These are phyloP conservation scores for Leptinotarsa texana DNA, from an alignment of 1,140 invertebrate genomes.

Conservation along the genomic window DNA sequence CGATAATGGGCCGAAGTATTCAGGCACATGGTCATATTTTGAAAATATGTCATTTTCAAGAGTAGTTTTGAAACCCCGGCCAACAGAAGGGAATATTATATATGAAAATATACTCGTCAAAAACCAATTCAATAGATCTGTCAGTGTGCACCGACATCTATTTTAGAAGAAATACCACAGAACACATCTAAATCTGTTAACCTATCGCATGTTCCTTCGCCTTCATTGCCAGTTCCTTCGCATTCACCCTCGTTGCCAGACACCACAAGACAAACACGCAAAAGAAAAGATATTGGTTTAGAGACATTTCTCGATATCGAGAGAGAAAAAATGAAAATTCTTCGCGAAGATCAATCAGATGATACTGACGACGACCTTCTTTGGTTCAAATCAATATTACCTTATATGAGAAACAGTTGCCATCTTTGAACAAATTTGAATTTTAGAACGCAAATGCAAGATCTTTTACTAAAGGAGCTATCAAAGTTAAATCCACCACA, in stretches of 20 bases:
- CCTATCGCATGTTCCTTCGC: background rate
- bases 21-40: no score
- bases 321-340: background rate
- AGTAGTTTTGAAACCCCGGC: no score
- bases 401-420: slow-evolving; percentile 5
- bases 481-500: slow-evolving; percentile 21
- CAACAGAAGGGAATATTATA: no score
- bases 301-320: background rate
- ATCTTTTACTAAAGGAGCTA: slow-evolving; percentile 10
- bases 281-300: slow-evolving; percentile 10
- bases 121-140: no score
- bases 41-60: no score
- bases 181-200: background rate
- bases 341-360: background rate
- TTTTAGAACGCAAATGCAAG: slow-evolving; percentile 16
- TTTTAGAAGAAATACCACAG: background rate
- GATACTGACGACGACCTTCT: no score
- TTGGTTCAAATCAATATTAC: background rate
- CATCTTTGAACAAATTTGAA: slow-evolving; percentile 7
- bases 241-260: background rate
- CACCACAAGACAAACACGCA: background rate
- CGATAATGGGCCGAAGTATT: no score
- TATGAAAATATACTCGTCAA: no score
- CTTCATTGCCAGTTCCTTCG: background rate
- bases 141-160: no score